Evolutionary conservation across 1,140 invertebrate species (phyloP).

Genomic region (Acromyrmex charruanus): DNA sequence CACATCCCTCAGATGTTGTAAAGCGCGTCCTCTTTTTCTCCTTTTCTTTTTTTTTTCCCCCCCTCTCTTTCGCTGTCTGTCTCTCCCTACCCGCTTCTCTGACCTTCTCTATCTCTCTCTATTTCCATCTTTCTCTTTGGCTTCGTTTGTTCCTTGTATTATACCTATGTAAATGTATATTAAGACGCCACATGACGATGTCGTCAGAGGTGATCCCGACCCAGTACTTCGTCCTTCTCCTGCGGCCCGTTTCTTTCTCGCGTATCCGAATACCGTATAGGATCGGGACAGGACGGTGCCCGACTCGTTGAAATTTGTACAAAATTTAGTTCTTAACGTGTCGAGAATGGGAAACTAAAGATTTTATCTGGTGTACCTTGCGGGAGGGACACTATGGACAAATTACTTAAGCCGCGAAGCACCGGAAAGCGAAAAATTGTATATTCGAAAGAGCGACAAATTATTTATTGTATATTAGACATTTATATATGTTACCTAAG

Average conservation of each 20-base stretch:
- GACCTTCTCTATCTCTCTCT: slow-evolving; percentile 68
- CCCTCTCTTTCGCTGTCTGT: slow-evolving; percentile 76
- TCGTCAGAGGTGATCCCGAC: slow-evolving; percentile 47
- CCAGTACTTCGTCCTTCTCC: slow-evolving; percentile 67
- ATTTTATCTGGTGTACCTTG: slow-evolving; percentile 42
- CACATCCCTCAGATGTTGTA: slow-evolving; percentile 79
- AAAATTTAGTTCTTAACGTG: slow-evolving; percentile 77
- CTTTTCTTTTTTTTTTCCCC: slow-evolving; percentile 39
- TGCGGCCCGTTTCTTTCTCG: slow-evolving; percentile 65
- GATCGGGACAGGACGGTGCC: slow-evolving; percentile 26
- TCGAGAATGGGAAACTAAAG: slow-evolving; percentile 47
- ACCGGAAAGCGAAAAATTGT: slow-evolving; percentile 79
- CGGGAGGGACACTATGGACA: slow-evolving; percentile 73
- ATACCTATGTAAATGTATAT: slow-evolving; percentile 69
- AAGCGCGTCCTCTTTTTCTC: slow-evolving; percentile 69
- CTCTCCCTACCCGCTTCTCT: slow-evolving; percentile 72
- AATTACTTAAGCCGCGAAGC: slow-evolving; percentile 82
- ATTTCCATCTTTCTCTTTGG: slow-evolving; percentile 74
- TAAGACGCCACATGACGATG: slow-evolving; percentile 54
- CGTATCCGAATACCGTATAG: slow-evolving; percentile 20
- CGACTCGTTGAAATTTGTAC: slow-evolving; percentile 76
- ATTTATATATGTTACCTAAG: slow-evolving; percentile 73
- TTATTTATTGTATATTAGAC: slow-evolving; percentile 85
- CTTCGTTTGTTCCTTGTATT: slow-evolving; percentile 78
- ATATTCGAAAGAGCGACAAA: slow-evolving; percentile 81